Conservation (phyloP, 2,113 vertebrate species). For the Rhodinocichla rosea region DNA sequence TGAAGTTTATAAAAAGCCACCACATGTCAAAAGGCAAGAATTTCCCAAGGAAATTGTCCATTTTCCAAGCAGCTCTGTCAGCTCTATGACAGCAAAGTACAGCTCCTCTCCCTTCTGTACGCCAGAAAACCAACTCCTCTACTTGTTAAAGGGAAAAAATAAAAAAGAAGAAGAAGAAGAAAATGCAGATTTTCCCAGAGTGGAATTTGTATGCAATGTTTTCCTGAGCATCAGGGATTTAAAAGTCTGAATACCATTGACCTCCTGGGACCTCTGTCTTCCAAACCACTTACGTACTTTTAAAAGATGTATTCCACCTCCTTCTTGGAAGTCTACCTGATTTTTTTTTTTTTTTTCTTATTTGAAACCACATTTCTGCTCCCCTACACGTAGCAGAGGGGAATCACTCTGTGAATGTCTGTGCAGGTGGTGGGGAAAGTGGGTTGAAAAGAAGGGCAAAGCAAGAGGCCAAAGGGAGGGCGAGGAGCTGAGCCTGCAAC, state of each 20-base stretch:
- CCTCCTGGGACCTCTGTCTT: neutral
- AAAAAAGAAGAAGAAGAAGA: neutral
- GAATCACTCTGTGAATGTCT: neutral
- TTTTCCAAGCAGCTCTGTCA: neutral
- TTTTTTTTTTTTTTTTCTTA: neutral
- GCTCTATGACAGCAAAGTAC: neutral
- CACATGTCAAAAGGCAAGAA: neutral
- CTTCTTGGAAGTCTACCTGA: neutral
- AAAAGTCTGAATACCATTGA: neutral
- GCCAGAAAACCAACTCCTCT: neutral
- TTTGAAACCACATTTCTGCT: neutral
- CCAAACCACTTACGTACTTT: neutral
- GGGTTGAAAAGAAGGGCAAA: neutral
- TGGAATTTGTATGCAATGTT: neutral
- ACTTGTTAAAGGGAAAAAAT: neutral
- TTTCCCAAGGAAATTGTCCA: neutral
- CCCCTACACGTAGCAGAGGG: fast-evolving
- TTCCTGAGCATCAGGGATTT: neutral
- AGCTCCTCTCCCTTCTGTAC: neutral
- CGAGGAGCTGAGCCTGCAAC: neutral
- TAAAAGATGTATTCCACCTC: neutral
- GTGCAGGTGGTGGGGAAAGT: neutral
- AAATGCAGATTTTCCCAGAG: neutral
- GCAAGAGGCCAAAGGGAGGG: neutral
- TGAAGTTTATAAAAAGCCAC: neutral